Evolutionary conservation across 2,888 invertebrate genomes (phyloP).

Genomic region (Entomobrya proxima): DNA sequence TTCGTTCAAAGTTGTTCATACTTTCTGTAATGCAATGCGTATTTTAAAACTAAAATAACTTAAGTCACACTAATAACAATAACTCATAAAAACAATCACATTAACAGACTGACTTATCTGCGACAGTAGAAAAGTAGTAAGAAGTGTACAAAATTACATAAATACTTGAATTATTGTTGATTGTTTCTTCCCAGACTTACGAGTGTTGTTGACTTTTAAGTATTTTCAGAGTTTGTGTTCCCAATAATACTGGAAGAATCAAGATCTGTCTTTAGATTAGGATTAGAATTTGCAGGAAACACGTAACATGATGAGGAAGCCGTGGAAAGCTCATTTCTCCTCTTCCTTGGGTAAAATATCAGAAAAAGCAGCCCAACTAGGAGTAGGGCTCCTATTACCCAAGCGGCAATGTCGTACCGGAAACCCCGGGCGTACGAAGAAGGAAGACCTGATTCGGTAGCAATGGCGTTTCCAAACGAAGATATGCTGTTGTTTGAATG

Average conservation of each 20-base stretch:
- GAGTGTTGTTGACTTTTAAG: neutral
- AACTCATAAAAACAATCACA: too few relatives aligned
- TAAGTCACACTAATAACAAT: too few relatives aligned
- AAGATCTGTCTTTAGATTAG: neutral
- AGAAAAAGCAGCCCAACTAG: neutral
- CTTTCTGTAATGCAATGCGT: too few relatives aligned
- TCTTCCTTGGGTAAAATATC: neutral
- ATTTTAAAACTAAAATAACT: too few relatives aligned
- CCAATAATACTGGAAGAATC: conserved; percentile 16
- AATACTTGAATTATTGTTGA: too few relatives aligned
- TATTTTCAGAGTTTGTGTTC: neutral
- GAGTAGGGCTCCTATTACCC: conserved; percentile 6
- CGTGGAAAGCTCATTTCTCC: neutral
- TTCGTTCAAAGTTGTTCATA: too few relatives aligned
- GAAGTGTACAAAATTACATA: too few relatives aligned
- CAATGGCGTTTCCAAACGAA: neutral
- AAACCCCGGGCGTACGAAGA: neutral
- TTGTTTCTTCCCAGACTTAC: neutral
- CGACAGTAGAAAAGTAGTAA: too few relatives aligned
- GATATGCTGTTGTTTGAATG: conserved; percentile 23
- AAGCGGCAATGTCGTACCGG: conserved; percentile 33
- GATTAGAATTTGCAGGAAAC: conserved; percentile 7
- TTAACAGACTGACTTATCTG: too few relatives aligned
- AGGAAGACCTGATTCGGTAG: neutral
- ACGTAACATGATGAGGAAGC: neutral